Conservation (phyloP, 2,888 invertebrate species). For the Disparrhopalites patrizii region DNA sequence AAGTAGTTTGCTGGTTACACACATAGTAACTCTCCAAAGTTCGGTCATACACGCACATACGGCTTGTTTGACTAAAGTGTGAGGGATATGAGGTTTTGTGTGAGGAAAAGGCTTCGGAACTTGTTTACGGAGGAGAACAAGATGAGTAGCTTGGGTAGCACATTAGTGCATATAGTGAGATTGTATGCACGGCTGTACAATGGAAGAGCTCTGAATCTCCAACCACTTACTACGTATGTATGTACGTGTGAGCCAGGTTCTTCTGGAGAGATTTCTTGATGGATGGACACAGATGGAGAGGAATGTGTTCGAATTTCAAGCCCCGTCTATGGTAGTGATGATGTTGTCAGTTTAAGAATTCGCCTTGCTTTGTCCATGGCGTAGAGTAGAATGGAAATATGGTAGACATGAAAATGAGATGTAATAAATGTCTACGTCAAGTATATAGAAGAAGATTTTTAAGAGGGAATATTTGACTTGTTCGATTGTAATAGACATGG, state of each 20-base stretch:
- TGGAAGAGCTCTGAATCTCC: too few species aligned
- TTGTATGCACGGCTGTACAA: too few species aligned
- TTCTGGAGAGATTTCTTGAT: conserved; percentile 21
- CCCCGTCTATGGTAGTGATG: conserved; percentile 20
- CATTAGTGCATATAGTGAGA: too few species aligned
- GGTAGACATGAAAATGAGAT: conserved; percentile 18
- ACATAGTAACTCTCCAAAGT: too few species aligned
- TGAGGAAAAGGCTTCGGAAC: too few species aligned
- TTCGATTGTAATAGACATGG: conserved; percentile 1
- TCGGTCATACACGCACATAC: too few species aligned
- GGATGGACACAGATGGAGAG: conserved; percentile 29
- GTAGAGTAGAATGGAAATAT: neutral
- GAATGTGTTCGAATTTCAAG: conserved; percentile 27
- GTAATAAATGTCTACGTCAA: conserved; percentile 23
- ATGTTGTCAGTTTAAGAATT: conserved; percentile 27
- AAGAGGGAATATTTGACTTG: conserved; percentile 12
- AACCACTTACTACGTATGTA: too few species aligned
- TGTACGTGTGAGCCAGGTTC: neutral
- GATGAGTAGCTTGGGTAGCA: neutral
- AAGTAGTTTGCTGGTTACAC: neutral
- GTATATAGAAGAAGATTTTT: conserved; percentile 10
- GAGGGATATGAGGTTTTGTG: too few species aligned
- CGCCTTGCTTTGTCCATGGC: conserved; percentile 18
- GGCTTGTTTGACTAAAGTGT: too few species aligned
- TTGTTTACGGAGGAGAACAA: neutral